Evolutionary conservation across 2,888 invertebrate genomes (phyloP).

Genomic region (Clusia tigrina): DNA sequence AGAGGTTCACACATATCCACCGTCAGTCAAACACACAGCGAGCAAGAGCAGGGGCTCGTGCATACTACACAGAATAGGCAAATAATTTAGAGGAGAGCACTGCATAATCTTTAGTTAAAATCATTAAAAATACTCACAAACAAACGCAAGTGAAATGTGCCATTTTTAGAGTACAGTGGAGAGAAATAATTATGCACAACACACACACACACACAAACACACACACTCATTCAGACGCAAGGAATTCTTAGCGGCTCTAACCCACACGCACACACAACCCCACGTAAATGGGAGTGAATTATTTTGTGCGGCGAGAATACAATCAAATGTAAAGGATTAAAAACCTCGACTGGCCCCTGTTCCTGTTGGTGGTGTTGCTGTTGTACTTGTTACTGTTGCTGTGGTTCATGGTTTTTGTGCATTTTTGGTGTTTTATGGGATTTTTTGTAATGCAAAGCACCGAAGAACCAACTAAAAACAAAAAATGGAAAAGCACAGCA

Average conservation of each 20-base stretch:
- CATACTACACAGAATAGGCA: too few species aligned
- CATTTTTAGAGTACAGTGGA: constrained; percentile 45
- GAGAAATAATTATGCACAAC: neutral
- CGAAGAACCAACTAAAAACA: neutral
- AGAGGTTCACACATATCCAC: too few species aligned
- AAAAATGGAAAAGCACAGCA: neutral
- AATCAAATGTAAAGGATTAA: constrained; percentile 55
- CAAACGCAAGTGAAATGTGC: constrained; percentile 46
- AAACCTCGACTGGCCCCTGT: constrained; percentile 41
- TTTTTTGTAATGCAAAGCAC: too few species aligned
- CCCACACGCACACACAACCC: too few species aligned
- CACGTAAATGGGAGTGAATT: constrained; percentile 1
- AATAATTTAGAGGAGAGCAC: constrained; percentile 50
- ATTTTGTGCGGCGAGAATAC: constrained; percentile 1
- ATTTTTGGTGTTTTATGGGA: constrained; percentile 6
- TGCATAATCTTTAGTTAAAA: constrained; percentile 52
- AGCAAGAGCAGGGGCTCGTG: constrained; percentile 44
- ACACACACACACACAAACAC: neutral
- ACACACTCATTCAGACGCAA: neutral
- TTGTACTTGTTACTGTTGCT: neutral
- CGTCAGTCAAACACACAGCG: neutral
- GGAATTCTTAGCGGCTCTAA: too few species aligned
- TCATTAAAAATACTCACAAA: constrained; percentile 54
- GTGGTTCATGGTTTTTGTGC: constrained; percentile 2
- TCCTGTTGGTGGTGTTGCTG: neutral